A percentile compares a stretch with the other conserved stretches of the same genome.
Conservation (phyloP, 2,797 vertebrate genomes). For the Poeciliopsis gracilis region DNA sequence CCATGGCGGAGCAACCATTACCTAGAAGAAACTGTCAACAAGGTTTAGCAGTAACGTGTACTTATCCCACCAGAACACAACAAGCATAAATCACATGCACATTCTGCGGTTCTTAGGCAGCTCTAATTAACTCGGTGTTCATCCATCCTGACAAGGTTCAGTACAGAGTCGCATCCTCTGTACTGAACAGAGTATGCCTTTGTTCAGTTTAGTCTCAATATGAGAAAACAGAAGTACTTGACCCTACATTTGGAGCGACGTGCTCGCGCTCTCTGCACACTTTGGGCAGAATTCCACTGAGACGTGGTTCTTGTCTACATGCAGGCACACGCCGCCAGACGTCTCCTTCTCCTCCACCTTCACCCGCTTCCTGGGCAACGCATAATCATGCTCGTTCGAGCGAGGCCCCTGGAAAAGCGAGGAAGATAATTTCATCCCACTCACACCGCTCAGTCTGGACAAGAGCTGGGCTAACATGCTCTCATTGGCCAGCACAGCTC, state of each 20-base stretch:
- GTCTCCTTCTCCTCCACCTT: slow-evolving; percentile 84
- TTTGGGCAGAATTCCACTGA: slow-evolving; percentile 98
- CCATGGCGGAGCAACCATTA: slow-evolving; percentile 93
- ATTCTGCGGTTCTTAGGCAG: slow-evolving; percentile 65
- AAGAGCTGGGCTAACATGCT: slow-evolving; percentile 92
- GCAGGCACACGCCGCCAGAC: slow-evolving; percentile 91
- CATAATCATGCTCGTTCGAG: slow-evolving; percentile 92
- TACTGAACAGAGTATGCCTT: too few relatives aligned
- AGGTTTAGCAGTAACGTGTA: slow-evolving; percentile 98
- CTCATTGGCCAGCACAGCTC: slow-evolving; percentile 96
- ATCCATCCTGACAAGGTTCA: slow-evolving; percentile 71
- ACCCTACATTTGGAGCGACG: slow-evolving; percentile 96
- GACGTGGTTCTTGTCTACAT: slow-evolving; percentile 95
- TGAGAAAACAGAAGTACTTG: slow-evolving; percentile 88
- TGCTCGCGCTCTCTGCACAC: slow-evolving; percentile 91
- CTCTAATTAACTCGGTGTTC: slow-evolving; percentile 62
- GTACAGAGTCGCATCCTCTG: slow-evolving; percentile 60
- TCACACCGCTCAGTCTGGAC: slow-evolving; percentile 91
- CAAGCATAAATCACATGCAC: slow-evolving; percentile 71
- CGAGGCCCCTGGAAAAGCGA: slow-evolving; percentile 90
- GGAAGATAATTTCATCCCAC: slow-evolving; percentile 93
- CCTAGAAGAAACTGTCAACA: slow-evolving; percentile 99
- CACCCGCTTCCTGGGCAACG: slow-evolving; percentile 85
- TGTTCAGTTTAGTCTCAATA: slow-evolving; percentile 75
- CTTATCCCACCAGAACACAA: slow-evolving; percentile 66